Conservation (phyloP, 2,888 invertebrate species). For the Blastobasis adustella region DNA sequence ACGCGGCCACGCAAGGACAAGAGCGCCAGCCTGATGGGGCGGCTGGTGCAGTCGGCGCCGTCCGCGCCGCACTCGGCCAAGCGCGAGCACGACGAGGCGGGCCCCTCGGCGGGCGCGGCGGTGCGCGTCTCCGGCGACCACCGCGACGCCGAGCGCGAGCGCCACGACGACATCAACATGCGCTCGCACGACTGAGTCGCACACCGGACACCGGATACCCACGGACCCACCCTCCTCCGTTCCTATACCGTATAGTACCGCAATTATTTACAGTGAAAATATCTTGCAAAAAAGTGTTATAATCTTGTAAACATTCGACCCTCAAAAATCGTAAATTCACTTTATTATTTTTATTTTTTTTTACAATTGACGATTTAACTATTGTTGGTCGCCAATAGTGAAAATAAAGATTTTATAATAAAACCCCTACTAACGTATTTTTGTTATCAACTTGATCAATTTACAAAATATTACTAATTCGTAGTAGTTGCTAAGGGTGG, state of each 20-base stretch:
- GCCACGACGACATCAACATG: conserved; percentile 64
- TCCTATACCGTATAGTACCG: not conserved
- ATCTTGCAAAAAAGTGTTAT: conserved; percentile 29
- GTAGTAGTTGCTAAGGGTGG: too few species aligned
- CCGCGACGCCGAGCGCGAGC: conserved; percentile 57
- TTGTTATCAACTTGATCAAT: too few species aligned
- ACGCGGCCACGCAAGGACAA: conserved; percentile 77
- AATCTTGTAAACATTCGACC: conserved; percentile 41
- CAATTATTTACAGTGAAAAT: conserved; percentile 1
- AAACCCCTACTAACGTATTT: conserved; percentile 15
- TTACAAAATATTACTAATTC: too few species aligned
- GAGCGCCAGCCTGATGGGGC: conserved; percentile 72
- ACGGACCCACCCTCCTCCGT: not conserved
- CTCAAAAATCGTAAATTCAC: conserved; percentile 54
- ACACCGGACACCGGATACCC: not conserved
- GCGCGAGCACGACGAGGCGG: conserved; percentile 59
- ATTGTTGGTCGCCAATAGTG: conserved; percentile 64
- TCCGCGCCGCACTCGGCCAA: conserved; percentile 50
- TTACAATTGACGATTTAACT: conserved; percentile 62
- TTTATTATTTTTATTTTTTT: conserved; percentile 59
- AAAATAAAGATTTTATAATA: conserved; percentile 51
- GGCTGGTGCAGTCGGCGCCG: conserved; percentile 77
- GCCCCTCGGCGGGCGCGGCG: conserved; percentile 56
- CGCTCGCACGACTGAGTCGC: conserved; percentile 49
- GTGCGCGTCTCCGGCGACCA: conserved; percentile 66